Percentiles rank a stretch among this genome's conserved stretches.
Conservation (phyloP, 2,888 invertebrate species). For the Drosophila neotestacea region DNA sequence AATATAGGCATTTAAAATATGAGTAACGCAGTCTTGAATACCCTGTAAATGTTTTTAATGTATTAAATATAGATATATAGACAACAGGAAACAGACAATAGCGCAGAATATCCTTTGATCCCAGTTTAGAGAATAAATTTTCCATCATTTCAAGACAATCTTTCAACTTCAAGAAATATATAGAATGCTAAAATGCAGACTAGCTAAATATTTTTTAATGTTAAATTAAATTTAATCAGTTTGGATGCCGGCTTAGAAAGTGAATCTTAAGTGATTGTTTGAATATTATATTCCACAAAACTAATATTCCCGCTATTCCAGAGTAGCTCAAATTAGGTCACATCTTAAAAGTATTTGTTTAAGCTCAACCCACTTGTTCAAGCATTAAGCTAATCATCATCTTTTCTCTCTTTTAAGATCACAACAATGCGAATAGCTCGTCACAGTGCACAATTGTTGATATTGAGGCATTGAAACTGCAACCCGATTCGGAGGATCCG, state of each 20-base stretch:
- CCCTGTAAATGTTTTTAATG: not conserved
- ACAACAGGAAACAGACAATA: no score
- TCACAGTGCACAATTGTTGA: constrained; percentile 77
- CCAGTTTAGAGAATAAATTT: no score
- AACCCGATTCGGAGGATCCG: constrained; percentile 86
- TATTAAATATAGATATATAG: no score
- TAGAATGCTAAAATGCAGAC: no score
- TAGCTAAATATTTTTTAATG: no score
- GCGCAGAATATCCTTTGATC: no score
- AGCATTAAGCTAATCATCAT: constrained; percentile 28
- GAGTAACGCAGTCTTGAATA: not conserved
- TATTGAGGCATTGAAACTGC: constrained; percentile 83
- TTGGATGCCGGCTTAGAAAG: no score
- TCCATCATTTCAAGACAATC: no score
- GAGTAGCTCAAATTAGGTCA: constrained; percentile 14
- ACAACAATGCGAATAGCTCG: constrained; percentile 63
- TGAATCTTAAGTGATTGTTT: no score
- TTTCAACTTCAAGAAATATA: no score
- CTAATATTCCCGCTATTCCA: not conserved
- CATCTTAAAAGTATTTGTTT: not conserved
- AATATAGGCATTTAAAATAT: not conserved
- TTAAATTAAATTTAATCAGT: no score
- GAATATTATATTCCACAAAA: no score
- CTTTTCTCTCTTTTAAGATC: constrained; percentile 51
- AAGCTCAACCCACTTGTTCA: not conserved